Percentiles rank a stretch among this genome's conserved stretches.
These are phyloP conservation scores for Oasisia sp. DNA, from an alignment of 2,888 invertebrate genomes.

Conservation along the genomic window DNA sequence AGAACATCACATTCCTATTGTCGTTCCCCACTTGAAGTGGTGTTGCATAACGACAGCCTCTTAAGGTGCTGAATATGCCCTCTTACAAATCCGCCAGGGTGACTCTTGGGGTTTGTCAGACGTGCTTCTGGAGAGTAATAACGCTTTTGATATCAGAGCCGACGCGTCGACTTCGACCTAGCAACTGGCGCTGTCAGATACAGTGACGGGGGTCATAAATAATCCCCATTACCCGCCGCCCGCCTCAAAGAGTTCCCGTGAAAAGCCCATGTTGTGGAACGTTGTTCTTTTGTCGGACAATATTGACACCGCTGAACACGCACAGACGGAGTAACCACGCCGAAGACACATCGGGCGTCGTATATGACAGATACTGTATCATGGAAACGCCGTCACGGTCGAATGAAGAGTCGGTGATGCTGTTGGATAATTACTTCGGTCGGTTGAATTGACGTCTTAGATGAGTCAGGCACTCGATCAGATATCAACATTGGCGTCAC, in stretches of 20 bases:
- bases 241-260: neutral
- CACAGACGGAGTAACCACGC: neutral
- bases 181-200: neutral
- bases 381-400: neutral
- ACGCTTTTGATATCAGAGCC: neutral
- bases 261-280: neutral
- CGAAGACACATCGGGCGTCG: neutral
- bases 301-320: neutral
- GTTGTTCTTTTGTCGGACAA: neutral
- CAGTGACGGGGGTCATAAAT: neutral
- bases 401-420: neutral
- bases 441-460: neutral
- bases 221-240: neutral
- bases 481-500: neutral
- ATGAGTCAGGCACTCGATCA: conserved; percentile 4
- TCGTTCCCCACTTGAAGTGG: neutral
- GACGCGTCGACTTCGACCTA: neutral
- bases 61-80: neutral
- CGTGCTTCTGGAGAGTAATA: neutral
- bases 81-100: neutral
- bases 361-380: conserved; percentile 2
- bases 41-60: neutral
- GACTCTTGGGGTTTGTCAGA: neutral
- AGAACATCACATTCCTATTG: neutral
- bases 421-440: neutral